Conservation (phyloP, 2,888 invertebrate genomes). For the Tromatobia lineatoria region DNA sequence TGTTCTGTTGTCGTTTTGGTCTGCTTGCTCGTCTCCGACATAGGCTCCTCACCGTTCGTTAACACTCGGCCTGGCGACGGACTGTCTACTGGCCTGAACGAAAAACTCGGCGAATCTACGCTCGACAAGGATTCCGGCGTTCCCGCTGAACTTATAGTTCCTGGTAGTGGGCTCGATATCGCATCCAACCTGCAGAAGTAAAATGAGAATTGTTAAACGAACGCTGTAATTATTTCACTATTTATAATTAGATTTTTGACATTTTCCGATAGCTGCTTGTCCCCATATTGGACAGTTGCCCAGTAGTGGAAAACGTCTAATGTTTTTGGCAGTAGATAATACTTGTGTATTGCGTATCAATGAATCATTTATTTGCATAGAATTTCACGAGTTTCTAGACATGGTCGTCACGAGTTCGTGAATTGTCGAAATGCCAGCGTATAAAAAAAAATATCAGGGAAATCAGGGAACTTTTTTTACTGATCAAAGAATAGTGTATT, state of each 20-base stretch:
- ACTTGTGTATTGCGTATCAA: constrained; percentile 8
- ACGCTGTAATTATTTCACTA: not conserved
- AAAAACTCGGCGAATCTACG: constrained; percentile 88
- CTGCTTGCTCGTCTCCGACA: constrained; percentile 80
- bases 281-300: not conserved
- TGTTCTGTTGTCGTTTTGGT: constrained; percentile 75
- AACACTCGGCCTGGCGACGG: constrained; percentile 86
- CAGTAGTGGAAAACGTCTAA: not conserved
- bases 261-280: not conserved
- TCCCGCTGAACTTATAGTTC: constrained; percentile 87
- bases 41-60: constrained; percentile 83
- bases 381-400: not conserved
- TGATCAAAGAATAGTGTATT: too few species aligned
- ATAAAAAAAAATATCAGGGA: too few species aligned
- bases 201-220: not conserved
- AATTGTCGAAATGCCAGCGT: too few species aligned
- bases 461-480: too few species aligned
- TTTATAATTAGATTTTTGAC: constrained; percentile 5
- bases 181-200: constrained; percentile 77
- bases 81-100: constrained; percentile 87
- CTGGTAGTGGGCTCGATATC: constrained; percentile 86
- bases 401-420: too few species aligned
- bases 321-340: constrained; percentile 2
- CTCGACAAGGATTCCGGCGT: constrained; percentile 89
- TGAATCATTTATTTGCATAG: not conserved